phyloP scores from a whole-genome alignment of 1,140 invertebrate species.

The Camponotus pennsylvanicus region DNA sequence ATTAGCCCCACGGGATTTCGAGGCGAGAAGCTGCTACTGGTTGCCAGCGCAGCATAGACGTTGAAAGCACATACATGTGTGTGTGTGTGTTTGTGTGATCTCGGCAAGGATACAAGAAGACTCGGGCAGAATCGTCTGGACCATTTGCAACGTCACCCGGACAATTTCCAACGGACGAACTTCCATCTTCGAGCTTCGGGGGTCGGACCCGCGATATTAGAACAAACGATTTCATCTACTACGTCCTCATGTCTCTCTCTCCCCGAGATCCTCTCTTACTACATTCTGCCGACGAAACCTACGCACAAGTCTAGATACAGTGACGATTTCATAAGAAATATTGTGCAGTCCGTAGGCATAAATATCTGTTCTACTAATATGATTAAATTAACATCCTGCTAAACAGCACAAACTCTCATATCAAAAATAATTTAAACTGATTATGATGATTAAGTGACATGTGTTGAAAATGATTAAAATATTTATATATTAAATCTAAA shows the following conservation, averaged over 20 bases:
- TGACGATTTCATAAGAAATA: slow-evolving; percentile 17
- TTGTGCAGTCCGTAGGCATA: neutral
- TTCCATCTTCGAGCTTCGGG: slow-evolving; percentile 66
- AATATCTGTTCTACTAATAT: neutral
- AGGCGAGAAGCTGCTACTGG: slow-evolving; percentile 35
- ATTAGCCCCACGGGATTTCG: slow-evolving; percentile 65
- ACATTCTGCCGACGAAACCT: neutral
- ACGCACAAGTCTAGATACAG: slow-evolving; percentile 21
- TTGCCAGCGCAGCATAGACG: neutral
- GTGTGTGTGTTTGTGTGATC: slow-evolving; percentile 17
- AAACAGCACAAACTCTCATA: neutral
- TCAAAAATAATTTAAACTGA: neutral
- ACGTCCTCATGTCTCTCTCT: slow-evolving; percentile 7
- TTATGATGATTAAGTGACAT: neutral
- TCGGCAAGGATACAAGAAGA: slow-evolving; percentile 35
- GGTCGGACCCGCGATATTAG: slow-evolving; percentile 60
- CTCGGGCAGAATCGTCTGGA: slow-evolving; percentile 48
- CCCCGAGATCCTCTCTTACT: slow-evolving; percentile 3
- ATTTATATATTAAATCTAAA: neutral
- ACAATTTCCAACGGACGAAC: slow-evolving; percentile 65
- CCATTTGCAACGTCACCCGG: slow-evolving; percentile 65
- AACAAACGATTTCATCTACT: slow-evolving; percentile 71
- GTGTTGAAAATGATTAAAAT: neutral
- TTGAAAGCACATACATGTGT: slow-evolving; percentile 35
- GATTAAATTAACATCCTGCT: neutral